phyloP scores from a whole-genome alignment of 2,113 vertebrate species.

The Corythornis vintsioides region DNA sequence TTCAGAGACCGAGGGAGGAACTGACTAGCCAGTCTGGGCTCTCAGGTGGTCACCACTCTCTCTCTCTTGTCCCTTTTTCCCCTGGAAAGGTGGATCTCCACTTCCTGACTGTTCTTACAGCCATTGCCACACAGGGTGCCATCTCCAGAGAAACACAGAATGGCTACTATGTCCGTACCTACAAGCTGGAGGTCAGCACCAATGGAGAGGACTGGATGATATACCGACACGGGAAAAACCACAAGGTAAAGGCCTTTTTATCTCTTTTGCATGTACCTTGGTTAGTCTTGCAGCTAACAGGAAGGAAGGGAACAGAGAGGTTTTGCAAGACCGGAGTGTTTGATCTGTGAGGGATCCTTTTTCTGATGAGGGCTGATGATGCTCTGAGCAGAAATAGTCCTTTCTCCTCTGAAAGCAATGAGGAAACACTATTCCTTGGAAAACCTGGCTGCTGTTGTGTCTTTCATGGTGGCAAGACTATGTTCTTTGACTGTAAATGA shows the following conservation, averaged over 20 bases:
- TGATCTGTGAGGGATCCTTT: not conserved
- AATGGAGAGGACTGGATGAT: slow-evolving; percentile 99
- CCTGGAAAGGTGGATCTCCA: slow-evolving; percentile 90
- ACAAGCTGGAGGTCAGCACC: slow-evolving; percentile 97
- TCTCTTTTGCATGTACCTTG: not conserved
- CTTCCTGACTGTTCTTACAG: slow-evolving; percentile 91
- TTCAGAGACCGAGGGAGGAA: not conserved
- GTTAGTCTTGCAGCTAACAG: not conserved
- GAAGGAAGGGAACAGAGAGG: not conserved
- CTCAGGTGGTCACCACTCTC: not conserved
- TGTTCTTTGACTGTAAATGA: slow-evolving; percentile 77
- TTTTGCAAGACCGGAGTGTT: not conserved
- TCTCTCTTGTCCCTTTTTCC: not conserved
- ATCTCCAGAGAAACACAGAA: slow-evolving; percentile 93
- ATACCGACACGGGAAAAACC: slow-evolving; percentile 95
- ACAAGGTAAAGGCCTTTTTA: slow-evolving; percentile 83
- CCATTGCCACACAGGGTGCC: slow-evolving; percentile 94
- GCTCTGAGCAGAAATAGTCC: slow-evolving; percentile 24
- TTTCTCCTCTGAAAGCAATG: slow-evolving; percentile 45
- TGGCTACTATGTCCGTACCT: slow-evolving; percentile 92
- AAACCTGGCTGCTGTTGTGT: slow-evolving; percentile 61
- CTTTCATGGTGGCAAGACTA: slow-evolving; percentile 11
- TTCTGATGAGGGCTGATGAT: not conserved
- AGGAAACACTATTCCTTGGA: slow-evolving; percentile 51
- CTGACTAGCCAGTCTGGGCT: not conserved